Evolutionary conservation across 2,797 vertebrate species (phyloP), one percentile per base, ranked within the genome.

Genomic region (Sebastes oblongus): DNA sequence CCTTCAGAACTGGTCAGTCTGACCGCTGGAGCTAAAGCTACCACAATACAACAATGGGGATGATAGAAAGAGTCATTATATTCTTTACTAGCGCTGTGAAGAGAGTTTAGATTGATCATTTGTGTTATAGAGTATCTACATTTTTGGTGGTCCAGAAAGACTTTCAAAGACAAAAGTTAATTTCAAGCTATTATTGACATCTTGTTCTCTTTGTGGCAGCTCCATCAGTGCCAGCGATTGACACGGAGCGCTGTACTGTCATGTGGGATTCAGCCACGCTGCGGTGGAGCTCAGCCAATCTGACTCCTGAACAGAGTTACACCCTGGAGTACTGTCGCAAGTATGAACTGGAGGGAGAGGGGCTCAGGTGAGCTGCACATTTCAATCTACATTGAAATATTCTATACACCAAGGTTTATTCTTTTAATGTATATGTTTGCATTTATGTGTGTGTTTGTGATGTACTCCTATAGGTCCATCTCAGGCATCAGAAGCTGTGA

Each of bases 251-350:
- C 76, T 98, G 98, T 72, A 97, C 95, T 0, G 95, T 99, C 68
- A 95, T 96, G 30, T 98, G 98, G 98, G 96, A 98, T 84, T 96
- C 84, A 0, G 97, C 98, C 78, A 96, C 92, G 0, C 84, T 99
- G 86, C 96, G 97, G 67, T 99, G 98, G 98, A 91, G 65, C 3
- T 86, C 96, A 4, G 12, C 83, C 16, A 75, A 85, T 25, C 90
- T 83, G 0, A 81, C 67, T 1, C 92, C 95, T 0, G 94, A 89
- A 0, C 96, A 96, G 52, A 97, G 93, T 84, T 99, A 97, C 91
- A 97, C 95, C 4, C 66, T 99, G 84, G 98, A 99, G 88, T 99
- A 98, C 91, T 99, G 98, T 90, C 96, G 96, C 75, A 98, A 99
- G 89, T 97, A 96, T 27, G 97, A 97, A 1, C 93, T 96, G 0